phyloP scores from a whole-genome alignment of 2,113 vertebrate genomes.

The Oncorhynchus keta region DNA sequence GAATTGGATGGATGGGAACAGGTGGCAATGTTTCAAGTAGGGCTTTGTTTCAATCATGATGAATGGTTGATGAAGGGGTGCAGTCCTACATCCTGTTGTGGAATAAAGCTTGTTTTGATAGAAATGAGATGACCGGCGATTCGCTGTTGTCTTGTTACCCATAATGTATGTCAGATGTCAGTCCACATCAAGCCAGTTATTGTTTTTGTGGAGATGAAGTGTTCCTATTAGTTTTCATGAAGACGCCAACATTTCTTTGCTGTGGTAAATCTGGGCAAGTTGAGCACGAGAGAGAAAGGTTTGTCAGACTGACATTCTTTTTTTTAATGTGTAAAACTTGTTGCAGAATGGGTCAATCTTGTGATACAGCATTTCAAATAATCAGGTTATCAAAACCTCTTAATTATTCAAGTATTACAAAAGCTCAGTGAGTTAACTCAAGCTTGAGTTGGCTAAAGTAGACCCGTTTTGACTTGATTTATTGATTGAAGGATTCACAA shows the following conservation, averaged over 20 bases:
- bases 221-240: not conserved
- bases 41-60: not conserved
- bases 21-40: not conserved
- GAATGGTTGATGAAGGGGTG: conserved; percentile 5
- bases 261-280: not conserved
- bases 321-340: not conserved
- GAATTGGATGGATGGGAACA: not conserved
- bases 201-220: not conserved
- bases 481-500: not conserved
- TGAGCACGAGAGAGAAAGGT: not conserved
- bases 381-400: not conserved
- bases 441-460: not conserved
- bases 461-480: not conserved
- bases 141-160: not conserved
- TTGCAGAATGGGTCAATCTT: not conserved
- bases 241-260: not conserved
- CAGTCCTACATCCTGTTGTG: not conserved
- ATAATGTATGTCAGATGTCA: not conserved
- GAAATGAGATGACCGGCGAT: not conserved
- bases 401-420: not conserved
- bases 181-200: conserved; percentile 6
- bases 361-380: not conserved
- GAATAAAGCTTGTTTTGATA: not conserved
- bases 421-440: not conserved
- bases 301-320: not conserved